Evolutionary conservation across 2,888 invertebrate species (phyloP), one percentile per base, ranked within the genome.

Genomic region (Cybosia mesomella): DNA sequence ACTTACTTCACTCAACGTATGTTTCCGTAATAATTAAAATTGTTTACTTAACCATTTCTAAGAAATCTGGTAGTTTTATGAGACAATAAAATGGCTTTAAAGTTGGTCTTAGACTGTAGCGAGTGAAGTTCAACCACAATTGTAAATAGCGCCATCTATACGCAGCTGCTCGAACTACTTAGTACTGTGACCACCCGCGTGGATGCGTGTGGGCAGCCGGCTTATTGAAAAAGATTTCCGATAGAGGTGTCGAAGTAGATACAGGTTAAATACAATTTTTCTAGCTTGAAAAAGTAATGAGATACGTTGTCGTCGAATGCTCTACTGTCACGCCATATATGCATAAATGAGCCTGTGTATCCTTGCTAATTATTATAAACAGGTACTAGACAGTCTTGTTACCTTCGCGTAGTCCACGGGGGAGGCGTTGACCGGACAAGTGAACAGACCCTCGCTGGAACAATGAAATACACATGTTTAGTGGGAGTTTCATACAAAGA

Each of bases 331-430:
- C n/a, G n/a, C n/a, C n/a, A n/a, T n/a, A n/a, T n/a, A n/a, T n/a
- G n/a, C n/a, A n/a, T n/a, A n/a, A n/a, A n/a, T n/a, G n/a, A n/a
- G n/a, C n/a, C n/a, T n/a, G n/a, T n/a, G n/a, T n/a, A n/a, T n/a
- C n/a, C n/a, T n/a, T n/a, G n/a, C n/a, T n/a, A n/a, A n/a, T n/a
- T n/a, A n/a, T n/a, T n/a, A n/a, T n/a, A n/a, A n/a, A n/a, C n/a
- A n/a, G n/a, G n/a, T n/a, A n/a, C n/a, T n/a, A n/a, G n/a, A n/a
- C n/a, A n/a, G n/a, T 39, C 4, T 39, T 13, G 8, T 54, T 92
- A 96, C 96, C 96, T 96, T 96, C 0, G 96, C 96, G 95, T 96
- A 96, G 84, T 96, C 96, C 54, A 96, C 92, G 0, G 96, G 96
- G 21, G 96, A 95, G 63, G 95, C 95, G 83, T 94, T 95, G 77